Conservation (phyloP, 2,797 vertebrate genomes). For the Brotula barbata region DNA sequence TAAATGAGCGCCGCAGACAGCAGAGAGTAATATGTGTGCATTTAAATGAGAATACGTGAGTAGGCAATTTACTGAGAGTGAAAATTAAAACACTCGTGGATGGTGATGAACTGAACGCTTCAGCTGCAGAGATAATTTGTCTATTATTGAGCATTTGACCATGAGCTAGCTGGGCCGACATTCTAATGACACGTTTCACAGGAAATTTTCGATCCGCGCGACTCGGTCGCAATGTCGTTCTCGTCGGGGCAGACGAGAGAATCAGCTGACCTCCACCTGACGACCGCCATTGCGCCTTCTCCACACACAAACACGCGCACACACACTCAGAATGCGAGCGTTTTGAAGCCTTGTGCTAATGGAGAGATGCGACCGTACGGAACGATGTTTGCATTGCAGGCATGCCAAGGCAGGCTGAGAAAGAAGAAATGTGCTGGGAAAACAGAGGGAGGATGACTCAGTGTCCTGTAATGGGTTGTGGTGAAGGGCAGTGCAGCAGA, state of each 20-base stretch:
- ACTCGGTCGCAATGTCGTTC: conserved; percentile 16
- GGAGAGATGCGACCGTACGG: conserved; percentile 3
- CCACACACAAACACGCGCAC: not conserved
- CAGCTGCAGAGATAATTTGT: conserved; percentile 29
- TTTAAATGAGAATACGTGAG: conserved; percentile 24
- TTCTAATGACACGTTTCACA: conserved; percentile 47
- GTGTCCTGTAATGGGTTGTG: conserved; percentile 3
- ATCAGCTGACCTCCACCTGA: conserved; percentile 13
- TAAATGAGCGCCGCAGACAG: conserved; percentile 28
- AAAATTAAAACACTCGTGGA: conserved; percentile 34
- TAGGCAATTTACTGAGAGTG: conserved; percentile 32
- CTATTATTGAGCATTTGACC: conserved; percentile 38
- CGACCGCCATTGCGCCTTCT: too few relatives aligned
- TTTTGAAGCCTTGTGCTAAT: conserved; percentile 16
- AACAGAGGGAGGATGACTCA: conserved; percentile 10
- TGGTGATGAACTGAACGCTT: conserved; percentile 11
- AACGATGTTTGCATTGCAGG: conserved; percentile 5
- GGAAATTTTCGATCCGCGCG: conserved; percentile 29
- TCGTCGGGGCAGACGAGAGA: conserved; percentile 16
- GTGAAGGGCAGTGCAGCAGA: not conserved
- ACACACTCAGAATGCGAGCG: not conserved
- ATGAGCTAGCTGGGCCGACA: conserved; percentile 27
- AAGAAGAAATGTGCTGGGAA: not conserved
- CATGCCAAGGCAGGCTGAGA: not conserved
- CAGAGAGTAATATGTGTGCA: conserved; percentile 6